Percentiles rank a stretch among this genome's conserved stretches.
Evolutionary conservation across 2,113 vertebrate species (phyloP).

Genomic region (Brevimyrus niger): DNA sequence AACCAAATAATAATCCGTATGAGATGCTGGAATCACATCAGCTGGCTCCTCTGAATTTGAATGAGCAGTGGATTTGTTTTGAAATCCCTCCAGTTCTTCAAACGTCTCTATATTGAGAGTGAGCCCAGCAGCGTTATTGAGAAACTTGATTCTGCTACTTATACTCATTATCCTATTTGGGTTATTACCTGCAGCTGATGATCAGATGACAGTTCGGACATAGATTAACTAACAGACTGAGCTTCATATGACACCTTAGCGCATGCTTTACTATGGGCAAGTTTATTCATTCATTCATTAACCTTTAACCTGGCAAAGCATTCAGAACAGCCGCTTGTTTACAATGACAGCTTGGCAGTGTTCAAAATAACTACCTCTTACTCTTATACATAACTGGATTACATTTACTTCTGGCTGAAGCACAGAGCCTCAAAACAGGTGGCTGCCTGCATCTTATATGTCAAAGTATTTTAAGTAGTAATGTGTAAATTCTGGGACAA

Average conservation of each 20-base stretch:
- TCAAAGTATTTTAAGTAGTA: background rate
- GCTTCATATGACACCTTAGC: background rate
- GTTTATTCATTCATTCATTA: background rate
- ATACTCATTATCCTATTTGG: background rate
- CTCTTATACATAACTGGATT: background rate
- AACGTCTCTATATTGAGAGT: background rate
- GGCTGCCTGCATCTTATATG: background rate
- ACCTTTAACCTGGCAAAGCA: background rate
- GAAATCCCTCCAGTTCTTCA: background rate
- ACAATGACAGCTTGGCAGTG: no score
- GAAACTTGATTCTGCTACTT: background rate
- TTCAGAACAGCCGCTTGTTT: background rate
- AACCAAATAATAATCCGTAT: background rate
- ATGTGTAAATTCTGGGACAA: background rate
- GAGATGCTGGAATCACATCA: background rate
- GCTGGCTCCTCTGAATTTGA: background rate
- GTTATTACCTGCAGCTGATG: background rate
- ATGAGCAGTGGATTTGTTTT: background rate
- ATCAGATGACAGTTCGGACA: background rate
- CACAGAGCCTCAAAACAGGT: background rate
- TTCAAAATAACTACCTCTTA: background rate
- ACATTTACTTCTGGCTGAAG: background rate
- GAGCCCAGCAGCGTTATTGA: background rate
- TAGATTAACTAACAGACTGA: background rate
- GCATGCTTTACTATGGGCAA: background rate